Percentiles rank a stretch among this genome's conserved stretches.
These are phyloP conservation scores for Antedon mediterranea DNA, from an alignment of 53 echinoderm and acorn worm genomes.

Conservation along the genomic window DNA sequence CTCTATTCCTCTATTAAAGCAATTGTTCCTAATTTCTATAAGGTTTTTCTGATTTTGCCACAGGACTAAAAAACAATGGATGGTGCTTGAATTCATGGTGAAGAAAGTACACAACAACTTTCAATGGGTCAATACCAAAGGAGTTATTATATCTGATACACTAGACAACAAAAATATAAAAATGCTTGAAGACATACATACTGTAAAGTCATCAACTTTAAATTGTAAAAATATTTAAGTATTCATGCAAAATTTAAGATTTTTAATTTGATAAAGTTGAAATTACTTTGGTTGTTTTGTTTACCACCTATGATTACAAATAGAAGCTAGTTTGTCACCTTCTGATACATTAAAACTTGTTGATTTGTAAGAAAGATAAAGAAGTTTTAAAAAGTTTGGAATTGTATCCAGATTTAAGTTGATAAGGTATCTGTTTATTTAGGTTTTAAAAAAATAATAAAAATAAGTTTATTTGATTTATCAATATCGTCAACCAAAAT, in stretches of 20 bases:
- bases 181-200: neutral
- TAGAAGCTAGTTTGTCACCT: neutral
- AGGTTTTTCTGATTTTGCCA: neutral
- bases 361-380: neutral
- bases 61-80: neutral
- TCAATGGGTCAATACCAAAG: neutral
- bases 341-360: neutral
- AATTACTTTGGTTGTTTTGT: too few species aligned
- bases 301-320: neutral
- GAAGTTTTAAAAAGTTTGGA: neutral
- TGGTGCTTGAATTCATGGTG: neutral
- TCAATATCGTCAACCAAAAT: too few species aligned
- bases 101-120: neutral
- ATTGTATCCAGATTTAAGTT: neutral
- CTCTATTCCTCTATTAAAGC: neutral
- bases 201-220: neutral
- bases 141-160: neutral
- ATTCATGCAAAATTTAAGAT: neutral
- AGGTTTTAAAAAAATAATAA: too few species aligned
- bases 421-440: neutral
- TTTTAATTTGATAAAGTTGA: neutral
- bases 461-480: too few species aligned
- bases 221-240: neutral
- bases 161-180: neutral
- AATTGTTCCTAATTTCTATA: neutral